Conservation (phyloP, 2,888 invertebrate species). For the Molanna angustata region DNA sequence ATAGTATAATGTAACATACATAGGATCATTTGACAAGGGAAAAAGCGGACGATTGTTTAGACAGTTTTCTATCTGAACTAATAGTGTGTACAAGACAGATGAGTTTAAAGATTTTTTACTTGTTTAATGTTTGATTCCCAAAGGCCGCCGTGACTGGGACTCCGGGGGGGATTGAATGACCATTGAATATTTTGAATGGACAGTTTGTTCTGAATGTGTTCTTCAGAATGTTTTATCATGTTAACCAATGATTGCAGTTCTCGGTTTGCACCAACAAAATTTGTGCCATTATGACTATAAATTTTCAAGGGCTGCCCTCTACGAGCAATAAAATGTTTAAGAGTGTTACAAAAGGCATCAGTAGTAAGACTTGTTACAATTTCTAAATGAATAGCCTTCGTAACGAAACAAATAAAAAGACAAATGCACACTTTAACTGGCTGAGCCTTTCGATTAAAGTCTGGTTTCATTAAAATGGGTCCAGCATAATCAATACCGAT, state of each 20-base stretch:
- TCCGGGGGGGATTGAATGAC: not conserved
- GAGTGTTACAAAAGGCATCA: not conserved
- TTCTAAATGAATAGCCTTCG: not conserved
- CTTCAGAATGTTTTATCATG: not conserved
- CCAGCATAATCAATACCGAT: not conserved
- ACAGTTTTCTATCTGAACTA: no score
- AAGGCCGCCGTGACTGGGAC: not conserved
- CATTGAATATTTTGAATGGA: not conserved
- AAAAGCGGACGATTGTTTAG: no score
- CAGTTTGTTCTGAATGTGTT: not conserved
- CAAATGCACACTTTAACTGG: not conserved
- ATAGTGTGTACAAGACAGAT: no score
- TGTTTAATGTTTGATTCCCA: not conserved
- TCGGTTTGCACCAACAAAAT: not conserved
- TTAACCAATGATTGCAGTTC: not conserved
- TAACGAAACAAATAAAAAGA: not conserved
- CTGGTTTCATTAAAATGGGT: not conserved
- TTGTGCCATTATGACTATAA: not conserved
- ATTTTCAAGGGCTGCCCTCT: not conserved
- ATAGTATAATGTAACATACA: no score
- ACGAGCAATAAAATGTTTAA: not conserved
- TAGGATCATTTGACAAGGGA: no score
- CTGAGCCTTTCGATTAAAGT: not conserved
- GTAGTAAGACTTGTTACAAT: not conserved
- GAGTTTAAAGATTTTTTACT: no score